These are phyloP conservation scores for Nomada fucata DNA, from an alignment of 2,888 invertebrate genomes.

Conservation along the genomic window DNA sequence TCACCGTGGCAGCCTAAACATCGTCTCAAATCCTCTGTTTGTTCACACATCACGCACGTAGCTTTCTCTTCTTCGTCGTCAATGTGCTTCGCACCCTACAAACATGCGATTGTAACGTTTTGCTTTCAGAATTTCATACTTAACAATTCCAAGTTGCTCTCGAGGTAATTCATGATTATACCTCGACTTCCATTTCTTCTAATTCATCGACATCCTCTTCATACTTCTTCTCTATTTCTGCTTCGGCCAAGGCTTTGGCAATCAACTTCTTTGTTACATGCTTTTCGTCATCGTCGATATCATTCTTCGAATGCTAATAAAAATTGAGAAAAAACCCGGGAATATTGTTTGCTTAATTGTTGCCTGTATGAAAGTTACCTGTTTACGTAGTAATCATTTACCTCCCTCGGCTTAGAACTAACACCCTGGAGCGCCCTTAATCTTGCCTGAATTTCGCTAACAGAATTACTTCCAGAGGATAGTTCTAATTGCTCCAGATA, in stretches of 20 bases:
- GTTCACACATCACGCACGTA: conserved; percentile 92
- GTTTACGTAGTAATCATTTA: not conserved
- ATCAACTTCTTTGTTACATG: conserved; percentile 80
- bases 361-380: not conserved
- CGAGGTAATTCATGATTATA: conserved; percentile 31
- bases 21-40: conserved; percentile 88
- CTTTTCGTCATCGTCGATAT: conserved; percentile 83
- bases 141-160: not conserved
- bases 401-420: conserved; percentile 22
- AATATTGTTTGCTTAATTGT: not conserved
- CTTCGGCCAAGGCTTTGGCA: conserved; percentile 84
- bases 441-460: conserved; percentile 84
- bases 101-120: not conserved
- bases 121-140: not conserved
- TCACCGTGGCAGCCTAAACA: conserved; percentile 93
- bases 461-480: conserved; percentile 84
- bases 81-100: conserved; percentile 20
- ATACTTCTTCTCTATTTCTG: conserved; percentile 84
- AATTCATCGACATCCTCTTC: conserved; percentile 70
- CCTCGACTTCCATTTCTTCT: conserved; percentile 76
- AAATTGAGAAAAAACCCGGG: not conserved
- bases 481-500: conserved; percentile 85
- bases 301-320: conserved; percentile 50
- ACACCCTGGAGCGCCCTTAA: conserved; percentile 52
- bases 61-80: conserved; percentile 83